phyloP scores from a whole-genome alignment of 2,888 invertebrate species.

The Lumbricus terrestris region DNA sequence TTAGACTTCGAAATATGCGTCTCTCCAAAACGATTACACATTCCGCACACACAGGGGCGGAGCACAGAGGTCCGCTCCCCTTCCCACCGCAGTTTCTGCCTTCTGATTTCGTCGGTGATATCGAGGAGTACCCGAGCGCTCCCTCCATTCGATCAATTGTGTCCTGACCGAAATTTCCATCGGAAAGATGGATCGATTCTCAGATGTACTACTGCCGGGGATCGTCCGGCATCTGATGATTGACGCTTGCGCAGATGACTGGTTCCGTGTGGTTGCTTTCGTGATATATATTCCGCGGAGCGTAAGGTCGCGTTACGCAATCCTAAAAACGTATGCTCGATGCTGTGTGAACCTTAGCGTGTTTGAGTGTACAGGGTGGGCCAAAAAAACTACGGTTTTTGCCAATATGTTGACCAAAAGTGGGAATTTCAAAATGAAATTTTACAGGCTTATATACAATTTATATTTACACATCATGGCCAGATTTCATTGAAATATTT shows the following conservation, averaged over 20 bases:
- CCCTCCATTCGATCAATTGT: neutral
- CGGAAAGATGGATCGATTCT: constrained; percentile 3
- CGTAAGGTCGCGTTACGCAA: no score
- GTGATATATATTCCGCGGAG: neutral
- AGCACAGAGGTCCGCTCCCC: neutral
- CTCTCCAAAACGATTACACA: neutral
- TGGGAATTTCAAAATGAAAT: no score
- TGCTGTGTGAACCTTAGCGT: no score
- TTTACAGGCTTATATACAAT: no score
- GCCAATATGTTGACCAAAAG: no score
- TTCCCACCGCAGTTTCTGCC: neutral
- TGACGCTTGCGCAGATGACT: neutral
- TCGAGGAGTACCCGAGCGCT: neutral
- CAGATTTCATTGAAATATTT: no score
- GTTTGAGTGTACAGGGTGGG: no score
- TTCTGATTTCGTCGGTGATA: neutral
- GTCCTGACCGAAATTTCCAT: neutral
- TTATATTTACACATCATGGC: no score
- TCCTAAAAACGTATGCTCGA: no score
- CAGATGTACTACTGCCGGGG: neutral
- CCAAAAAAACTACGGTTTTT: no score
- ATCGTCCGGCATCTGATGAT: neutral
- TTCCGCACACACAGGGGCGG: constrained; percentile 3
- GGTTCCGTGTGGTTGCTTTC: neutral
- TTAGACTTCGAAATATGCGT: neutral